Base-by-base conservation (phyloP, 2,113 vertebrate species). In the Oenanthe melanoleuca region DNA sequence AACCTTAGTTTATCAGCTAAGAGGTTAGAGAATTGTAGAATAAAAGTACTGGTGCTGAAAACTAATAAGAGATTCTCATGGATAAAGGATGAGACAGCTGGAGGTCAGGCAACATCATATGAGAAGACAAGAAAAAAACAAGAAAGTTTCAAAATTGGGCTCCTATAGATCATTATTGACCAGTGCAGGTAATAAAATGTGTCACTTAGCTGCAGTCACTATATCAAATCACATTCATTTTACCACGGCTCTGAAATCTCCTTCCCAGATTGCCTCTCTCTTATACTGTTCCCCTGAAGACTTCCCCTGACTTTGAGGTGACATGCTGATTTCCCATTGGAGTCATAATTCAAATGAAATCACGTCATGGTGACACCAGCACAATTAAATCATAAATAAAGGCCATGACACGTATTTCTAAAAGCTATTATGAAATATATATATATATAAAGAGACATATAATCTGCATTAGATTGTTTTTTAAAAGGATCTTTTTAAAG, bases 381-480 rank as follows among this genome's bases (percentile, higher is more conserved):
- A 95, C 89, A 93, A 83, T 93, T 94, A 97, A 88, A 84, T 92
- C 66, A 86, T 89, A 96, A 91, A 91, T 93, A 91, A 93, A 82
- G 59, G 61, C 47, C 79, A 80, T 28, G 64, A 53, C 61, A 86
- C 25, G 45, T 84, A 69, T 87, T 84, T 92, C 73, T 78, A 65
- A 87, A 92, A 87, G 73, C 80, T 88, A 52, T 88, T 75, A 56
- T 53, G 52, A 93, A 82, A 83, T 63, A 86, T 22, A 84, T 63
- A 86, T 22, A 84, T 44, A 92, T 13, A 87, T 2, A 67, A 5
- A 73, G 2, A 78, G 49, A 73, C 34, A 70, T 69, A 53, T 53
- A 73, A 92, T 63, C 71, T 70, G 38, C 71, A 34, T 80, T 80
- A 55, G 21, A 31, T 74, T 59, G 72, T 34, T 88, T 65, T 80